Evolutionary conservation across 1,140 invertebrate genomes (phyloP).

Genomic region (Akabosia matsudoensis): DNA sequence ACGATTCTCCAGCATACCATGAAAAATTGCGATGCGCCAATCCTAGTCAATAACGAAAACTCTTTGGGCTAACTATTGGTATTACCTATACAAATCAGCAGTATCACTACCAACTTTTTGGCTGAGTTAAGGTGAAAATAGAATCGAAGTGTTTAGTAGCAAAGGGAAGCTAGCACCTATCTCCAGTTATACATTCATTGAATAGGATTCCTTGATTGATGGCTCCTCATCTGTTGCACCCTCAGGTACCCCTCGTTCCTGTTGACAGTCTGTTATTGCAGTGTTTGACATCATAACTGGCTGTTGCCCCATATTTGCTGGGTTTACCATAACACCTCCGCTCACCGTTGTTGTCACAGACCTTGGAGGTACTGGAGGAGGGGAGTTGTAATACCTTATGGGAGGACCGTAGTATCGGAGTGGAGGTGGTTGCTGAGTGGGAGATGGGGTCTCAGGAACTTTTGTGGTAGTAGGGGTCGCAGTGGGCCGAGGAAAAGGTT

Average conservation of each 20-base stretch:
- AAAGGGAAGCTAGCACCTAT: slow-evolving; percentile 11
- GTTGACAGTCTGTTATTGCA: slow-evolving; percentile 18
- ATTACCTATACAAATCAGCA: background rate
- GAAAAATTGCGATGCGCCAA: background rate
- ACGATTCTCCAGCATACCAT: background rate
- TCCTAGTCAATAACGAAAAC: background rate
- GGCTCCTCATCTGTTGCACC: slow-evolving; percentile 45
- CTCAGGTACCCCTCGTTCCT: slow-evolving; percentile 30
- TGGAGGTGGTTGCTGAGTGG: slow-evolving; percentile 44
- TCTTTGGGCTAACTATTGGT: background rate
- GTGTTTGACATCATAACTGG: slow-evolving; percentile 22
- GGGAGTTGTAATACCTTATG: slow-evolving; percentile 45
- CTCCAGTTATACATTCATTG: slow-evolving; percentile 44
- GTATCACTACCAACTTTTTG: background rate
- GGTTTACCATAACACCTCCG: background rate
- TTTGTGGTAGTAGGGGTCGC: too few relatives aligned
- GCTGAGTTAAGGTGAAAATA: slow-evolving; percentile 8
- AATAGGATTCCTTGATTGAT: slow-evolving; percentile 39
- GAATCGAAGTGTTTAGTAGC: background rate
- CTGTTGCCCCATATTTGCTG: background rate
- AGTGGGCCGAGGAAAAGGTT: slow-evolving; percentile 28
- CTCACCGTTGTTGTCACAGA: slow-evolving; percentile 29
- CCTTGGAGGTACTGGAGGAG: slow-evolving; percentile 43
- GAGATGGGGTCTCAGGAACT: slow-evolving; percentile 43
- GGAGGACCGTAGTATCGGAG: slow-evolving; percentile 45